Conservation (phyloP, 2,888 invertebrate species). For the Amblyjoppa proteus region DNA sequence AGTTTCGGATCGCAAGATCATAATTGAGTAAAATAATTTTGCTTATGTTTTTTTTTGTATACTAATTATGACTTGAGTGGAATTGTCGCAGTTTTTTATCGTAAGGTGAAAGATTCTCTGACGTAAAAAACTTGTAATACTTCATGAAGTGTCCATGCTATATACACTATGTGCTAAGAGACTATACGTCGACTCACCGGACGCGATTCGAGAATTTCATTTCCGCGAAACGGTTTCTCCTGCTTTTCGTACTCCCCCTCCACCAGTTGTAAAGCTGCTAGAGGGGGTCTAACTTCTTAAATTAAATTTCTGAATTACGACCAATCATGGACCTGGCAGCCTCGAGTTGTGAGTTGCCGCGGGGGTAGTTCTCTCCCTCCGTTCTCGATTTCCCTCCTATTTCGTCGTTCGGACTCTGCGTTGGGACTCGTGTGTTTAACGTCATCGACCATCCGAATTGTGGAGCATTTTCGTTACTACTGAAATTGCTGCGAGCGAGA, state of each 20-base stretch:
- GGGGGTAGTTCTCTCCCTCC: slow-evolving; percentile 5
- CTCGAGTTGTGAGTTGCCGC: slow-evolving; percentile 21
- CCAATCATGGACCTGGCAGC: slow-evolving; percentile 67
- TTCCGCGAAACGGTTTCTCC: slow-evolving; percentile 64
- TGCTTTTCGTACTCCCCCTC: neutral
- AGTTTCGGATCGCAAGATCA: neutral
- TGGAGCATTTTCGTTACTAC: slow-evolving; percentile 29
- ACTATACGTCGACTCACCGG: slow-evolving; percentile 61
- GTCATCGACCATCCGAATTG: slow-evolving; percentile 60
- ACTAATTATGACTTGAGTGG: slow-evolving; percentile 2
- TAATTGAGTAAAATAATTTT: neutral
- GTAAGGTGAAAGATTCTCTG: slow-evolving; percentile 1
- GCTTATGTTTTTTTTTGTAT: neutral
- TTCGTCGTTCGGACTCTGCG: slow-evolving; percentile 37
- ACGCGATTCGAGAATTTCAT: slow-evolving; percentile 72
- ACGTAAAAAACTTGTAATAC: slow-evolving; percentile 10
- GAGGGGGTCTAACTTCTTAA: slow-evolving; percentile 72
- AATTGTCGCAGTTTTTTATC: neutral
- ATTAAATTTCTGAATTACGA: slow-evolving; percentile 77
- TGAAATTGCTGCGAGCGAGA: slow-evolving; percentile 1
- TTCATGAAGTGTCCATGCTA: slow-evolving; percentile 33
- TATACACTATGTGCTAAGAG: slow-evolving; percentile 25
- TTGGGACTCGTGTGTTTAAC: slow-evolving; percentile 65
- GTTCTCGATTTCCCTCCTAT: slow-evolving; percentile 35
- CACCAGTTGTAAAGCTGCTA: slow-evolving; percentile 12